A percentile compares a stretch with the other conserved stretches of the same genome.
Conservation (phyloP, 1,140 invertebrate species). For the Dolichoris vasculosae region DNA sequence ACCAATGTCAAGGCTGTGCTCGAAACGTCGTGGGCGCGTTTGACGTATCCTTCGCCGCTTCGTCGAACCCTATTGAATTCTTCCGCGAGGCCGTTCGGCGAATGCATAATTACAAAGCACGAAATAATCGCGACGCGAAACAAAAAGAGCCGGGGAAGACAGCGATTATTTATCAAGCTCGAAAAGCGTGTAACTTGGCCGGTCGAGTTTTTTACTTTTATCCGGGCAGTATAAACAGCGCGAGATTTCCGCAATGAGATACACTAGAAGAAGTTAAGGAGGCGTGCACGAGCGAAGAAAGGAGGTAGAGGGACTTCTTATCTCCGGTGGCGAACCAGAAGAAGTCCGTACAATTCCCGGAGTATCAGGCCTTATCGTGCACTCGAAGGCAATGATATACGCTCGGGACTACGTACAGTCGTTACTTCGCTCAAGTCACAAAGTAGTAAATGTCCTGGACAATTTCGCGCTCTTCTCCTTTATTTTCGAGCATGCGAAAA, state of each 20-base stretch:
- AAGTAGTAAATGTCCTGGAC: conserved; percentile 46
- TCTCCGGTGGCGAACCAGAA: conserved; percentile 53
- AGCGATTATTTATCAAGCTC: conserved; percentile 8
- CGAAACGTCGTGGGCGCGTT: neutral
- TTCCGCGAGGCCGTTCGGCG: neutral
- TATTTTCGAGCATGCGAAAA: neutral
- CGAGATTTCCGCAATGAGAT: conserved; percentile 40
- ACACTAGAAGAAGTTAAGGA: conserved; percentile 3
- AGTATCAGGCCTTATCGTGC: conserved; percentile 53
- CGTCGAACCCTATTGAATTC: neutral
- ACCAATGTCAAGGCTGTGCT: conserved; percentile 41
- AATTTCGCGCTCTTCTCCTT: conserved; percentile 45
- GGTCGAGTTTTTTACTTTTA: neutral
- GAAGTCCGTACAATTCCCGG: conserved; percentile 52
- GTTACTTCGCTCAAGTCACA: conserved; percentile 46
- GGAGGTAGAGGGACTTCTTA: conserved; percentile 47
- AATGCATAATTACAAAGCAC: neutral
- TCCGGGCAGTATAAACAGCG: neutral
- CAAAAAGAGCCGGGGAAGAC: too few relatives aligned
- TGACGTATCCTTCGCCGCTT: neutral
- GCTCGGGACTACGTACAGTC: neutral
- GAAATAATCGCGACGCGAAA: neutral
- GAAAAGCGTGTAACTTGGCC: conserved; percentile 12
- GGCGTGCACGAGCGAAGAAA: neutral
- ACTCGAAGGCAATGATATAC: conserved; percentile 39